These are phyloP conservation scores for Ridgeia piscesae DNA, from an alignment of 1,140 invertebrate genomes.

Conservation along the genomic window DNA sequence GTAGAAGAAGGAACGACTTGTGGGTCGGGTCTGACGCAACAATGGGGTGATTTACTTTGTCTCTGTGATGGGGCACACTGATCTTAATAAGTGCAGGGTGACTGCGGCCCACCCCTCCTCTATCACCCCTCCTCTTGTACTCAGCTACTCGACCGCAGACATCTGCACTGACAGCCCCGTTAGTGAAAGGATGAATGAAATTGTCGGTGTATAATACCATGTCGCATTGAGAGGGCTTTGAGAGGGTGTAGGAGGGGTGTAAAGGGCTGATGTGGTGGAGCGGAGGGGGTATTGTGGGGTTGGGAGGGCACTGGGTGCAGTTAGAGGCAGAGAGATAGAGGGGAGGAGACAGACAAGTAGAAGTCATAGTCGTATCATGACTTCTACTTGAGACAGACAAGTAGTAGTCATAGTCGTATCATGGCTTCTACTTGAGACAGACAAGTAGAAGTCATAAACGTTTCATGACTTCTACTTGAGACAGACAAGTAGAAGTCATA, in stretches of 20 bases:
- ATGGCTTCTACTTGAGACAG: too few species aligned
- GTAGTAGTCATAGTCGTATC: neutral
- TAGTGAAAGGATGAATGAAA: neutral
- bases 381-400: neutral
- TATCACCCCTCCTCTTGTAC: neutral
- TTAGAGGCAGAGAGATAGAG: neutral
- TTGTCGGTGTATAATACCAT: neutral
- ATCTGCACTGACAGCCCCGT: neutral
- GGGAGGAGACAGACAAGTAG: neutral
- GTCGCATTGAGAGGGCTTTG: neutral
- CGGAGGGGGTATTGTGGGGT: neutral
- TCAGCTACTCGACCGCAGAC: neutral
- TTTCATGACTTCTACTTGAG: too few species aligned
- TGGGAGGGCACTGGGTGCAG: neutral
- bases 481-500: neutral
- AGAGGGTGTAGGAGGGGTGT: neutral
- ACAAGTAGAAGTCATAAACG: neutral
- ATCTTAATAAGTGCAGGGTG: neutral
- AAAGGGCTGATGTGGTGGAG: neutral
- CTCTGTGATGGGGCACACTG: neutral
- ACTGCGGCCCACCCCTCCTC: neutral
- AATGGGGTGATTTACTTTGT: neutral
- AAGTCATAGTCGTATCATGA: too few species aligned
- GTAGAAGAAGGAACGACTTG: neutral
- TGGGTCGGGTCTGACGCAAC: neutral